Percentiles rank a stretch among this genome's conserved stretches.
Evolutionary conservation across 2,113 vertebrate genomes (phyloP).

Genomic region (Heptranchias perlo): DNA sequence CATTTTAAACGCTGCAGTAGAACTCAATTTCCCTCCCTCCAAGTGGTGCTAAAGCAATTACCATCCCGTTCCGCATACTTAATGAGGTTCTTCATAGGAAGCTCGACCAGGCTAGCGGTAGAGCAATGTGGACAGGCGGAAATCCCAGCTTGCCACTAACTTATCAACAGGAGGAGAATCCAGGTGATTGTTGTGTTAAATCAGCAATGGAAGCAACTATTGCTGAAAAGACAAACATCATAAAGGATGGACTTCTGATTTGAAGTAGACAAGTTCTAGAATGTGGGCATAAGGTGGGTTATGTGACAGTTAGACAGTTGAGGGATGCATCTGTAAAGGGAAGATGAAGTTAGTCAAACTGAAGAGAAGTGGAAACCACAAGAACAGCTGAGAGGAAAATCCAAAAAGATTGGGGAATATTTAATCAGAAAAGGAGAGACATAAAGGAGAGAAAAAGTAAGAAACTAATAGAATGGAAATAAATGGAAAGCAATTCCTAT

Average conservation of each 20-base stretch:
- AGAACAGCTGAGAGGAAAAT: background rate
- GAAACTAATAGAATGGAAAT: background rate
- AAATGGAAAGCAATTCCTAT: background rate
- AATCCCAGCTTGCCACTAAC: background rate
- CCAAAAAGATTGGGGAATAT: background rate
- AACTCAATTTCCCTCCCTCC: too few relatives aligned
- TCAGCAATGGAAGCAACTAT: background rate
- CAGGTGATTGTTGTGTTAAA: background rate
- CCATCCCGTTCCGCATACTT: too few relatives aligned
- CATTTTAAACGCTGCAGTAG: too few relatives aligned
- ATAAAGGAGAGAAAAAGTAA: background rate
- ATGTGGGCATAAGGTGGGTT: background rate
- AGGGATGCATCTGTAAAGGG: background rate
- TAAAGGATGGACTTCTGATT: slow-evolving; percentile 11
- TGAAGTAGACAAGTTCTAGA: background rate
- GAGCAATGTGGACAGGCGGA: background rate
- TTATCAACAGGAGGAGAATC: background rate
- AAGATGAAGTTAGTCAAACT: background rate
- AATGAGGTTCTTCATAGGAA: background rate
- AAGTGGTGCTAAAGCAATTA: too few relatives aligned
- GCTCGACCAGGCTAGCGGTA: background rate
- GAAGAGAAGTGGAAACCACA: background rate
- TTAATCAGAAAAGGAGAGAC: background rate
- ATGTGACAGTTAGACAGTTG: slow-evolving; percentile 6
- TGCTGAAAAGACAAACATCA: background rate